Evolutionary conservation across 2,888 invertebrate species (phyloP).

Genomic region (Leptogaster cylindrica): DNA sequence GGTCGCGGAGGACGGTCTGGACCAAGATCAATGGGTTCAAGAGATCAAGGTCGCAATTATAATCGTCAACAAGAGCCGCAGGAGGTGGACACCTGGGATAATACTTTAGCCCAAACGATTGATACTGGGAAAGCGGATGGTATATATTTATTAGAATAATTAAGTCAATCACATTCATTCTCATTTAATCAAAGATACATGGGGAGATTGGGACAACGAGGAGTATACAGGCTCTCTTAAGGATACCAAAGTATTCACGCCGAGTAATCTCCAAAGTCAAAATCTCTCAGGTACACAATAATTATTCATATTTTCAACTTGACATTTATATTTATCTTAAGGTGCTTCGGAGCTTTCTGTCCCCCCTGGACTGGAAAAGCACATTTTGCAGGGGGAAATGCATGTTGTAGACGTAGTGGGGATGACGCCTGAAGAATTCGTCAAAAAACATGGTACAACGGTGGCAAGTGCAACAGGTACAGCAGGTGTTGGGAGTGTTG

Average conservation of each 20-base stretch:
- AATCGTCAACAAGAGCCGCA: slow-evolving; percentile 58
- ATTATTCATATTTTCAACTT: not conserved
- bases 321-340: not conserved
- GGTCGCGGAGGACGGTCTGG: slow-evolving; percentile 62
- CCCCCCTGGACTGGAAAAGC: slow-evolving; percentile 62
- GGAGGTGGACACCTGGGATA: slow-evolving; percentile 68
- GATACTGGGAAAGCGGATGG: slow-evolving; percentile 53
- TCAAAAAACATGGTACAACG: slow-evolving; percentile 54
- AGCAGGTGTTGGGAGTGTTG: slow-evolving; percentile 52
- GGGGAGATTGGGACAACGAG: slow-evolving; percentile 86
- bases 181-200: slow-evolving; percentile 59
- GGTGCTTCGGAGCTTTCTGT: slow-evolving; percentile 58
- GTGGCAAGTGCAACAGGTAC: slow-evolving; percentile 55
- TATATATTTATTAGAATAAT: slow-evolving; percentile 41
- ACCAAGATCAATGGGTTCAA: slow-evolving; percentile 50
- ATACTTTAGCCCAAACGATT: slow-evolving; percentile 62
- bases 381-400: slow-evolving; percentile 55
- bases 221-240: slow-evolving; percentile 94
- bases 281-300: slow-evolving; percentile 53
- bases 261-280: slow-evolving; percentile 65
- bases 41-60: slow-evolving; percentile 52
- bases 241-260: slow-evolving; percentile 91
- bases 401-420: no score
- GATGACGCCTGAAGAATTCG: slow-evolving; percentile 54
- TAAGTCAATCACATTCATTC: not conserved